Percentiles rank a stretch among this genome's conserved stretches.
These are phyloP conservation scores for Calcarius ornatus DNA, from an alignment of 2,113 vertebrate species.

Conservation along the genomic window DNA sequence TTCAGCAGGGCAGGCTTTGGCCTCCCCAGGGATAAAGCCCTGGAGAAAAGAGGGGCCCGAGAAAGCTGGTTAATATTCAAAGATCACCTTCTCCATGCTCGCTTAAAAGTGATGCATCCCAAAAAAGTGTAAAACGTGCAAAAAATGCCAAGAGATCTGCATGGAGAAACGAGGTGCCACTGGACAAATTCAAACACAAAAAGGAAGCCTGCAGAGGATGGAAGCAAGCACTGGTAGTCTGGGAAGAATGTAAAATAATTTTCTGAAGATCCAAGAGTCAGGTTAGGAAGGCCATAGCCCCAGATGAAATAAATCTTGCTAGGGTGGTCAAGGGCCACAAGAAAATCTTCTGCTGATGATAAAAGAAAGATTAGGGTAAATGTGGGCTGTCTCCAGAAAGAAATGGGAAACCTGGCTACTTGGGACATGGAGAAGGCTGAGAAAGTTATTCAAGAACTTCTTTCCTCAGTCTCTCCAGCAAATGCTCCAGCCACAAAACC, in stretches of 20 bases:
- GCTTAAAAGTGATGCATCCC: neutral
- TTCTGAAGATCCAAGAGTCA: neutral
- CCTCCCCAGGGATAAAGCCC: neutral
- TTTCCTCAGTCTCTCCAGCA: neutral
- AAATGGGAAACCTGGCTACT: neutral
- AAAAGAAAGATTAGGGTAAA: neutral
- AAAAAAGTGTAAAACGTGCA: neutral
- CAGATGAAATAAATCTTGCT: neutral
- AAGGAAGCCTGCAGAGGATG: neutral
- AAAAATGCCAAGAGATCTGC: neutral
- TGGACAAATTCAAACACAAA: neutral
- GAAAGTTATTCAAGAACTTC: neutral
- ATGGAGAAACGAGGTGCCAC: neutral
- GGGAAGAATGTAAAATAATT: neutral
- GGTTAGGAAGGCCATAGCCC: neutral
- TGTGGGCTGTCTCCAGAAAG: neutral
- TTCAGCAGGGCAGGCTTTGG: neutral
- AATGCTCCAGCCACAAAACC: neutral
- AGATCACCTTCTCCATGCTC: neutral
- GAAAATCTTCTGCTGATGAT: neutral
- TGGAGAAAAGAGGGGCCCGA: neutral
- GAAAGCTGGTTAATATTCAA: neutral
- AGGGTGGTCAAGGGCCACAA: neutral
- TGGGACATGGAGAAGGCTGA: neutral
- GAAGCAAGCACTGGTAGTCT: neutral